A percentile compares a stretch with the other conserved stretches of the same genome.
Evolutionary conservation across 1,140 invertebrate species (phyloP).

Genomic region (Drosophila ficusphila): DNA sequence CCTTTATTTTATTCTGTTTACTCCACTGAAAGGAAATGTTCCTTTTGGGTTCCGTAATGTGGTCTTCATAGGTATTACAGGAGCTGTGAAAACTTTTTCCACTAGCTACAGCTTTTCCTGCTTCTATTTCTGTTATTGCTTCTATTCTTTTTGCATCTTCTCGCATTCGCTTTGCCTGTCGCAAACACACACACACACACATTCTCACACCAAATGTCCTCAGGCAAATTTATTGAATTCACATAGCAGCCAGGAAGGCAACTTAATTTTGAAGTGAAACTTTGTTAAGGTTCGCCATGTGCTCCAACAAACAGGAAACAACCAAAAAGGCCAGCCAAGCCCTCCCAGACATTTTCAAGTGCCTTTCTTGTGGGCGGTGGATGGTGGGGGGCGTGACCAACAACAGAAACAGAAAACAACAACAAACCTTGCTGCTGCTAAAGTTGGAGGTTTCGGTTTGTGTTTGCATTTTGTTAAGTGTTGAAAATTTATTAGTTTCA

Average conservation of each 20-base stretch:
- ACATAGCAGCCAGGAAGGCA: constrained; percentile 63
- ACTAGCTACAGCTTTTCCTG: constrained; percentile 28
- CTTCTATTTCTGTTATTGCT: constrained; percentile 54
- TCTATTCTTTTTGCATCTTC: constrained; percentile 17
- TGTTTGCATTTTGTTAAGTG: constrained; percentile 56
- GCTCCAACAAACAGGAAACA: constrained; percentile 32
- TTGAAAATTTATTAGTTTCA: constrained; percentile 52
- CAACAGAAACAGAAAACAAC: constrained; percentile 22
- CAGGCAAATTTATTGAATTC: constrained; percentile 75
- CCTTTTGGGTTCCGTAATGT: constrained; percentile 39
- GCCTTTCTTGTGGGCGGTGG: constrained; percentile 19
- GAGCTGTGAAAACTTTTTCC: constrained; percentile 60
- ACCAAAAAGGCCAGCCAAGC: constrained; percentile 30
- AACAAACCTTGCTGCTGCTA: constrained; percentile 3
- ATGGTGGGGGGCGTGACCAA: constrained; percentile 1
- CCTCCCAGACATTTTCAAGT: constrained; percentile 63
- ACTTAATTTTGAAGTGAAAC: constrained; percentile 75
- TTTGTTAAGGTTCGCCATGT: constrained; percentile 74
- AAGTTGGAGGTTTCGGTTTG: constrained; percentile 33
- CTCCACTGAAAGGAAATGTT: constrained; percentile 15
- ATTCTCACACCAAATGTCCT: constrained; percentile 37
- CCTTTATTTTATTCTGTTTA: background rate
- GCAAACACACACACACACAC: constrained; percentile 3
- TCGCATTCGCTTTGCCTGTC: constrained; percentile 15
- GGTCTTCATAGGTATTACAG: constrained; percentile 64